Evolutionary conservation across 2,113 vertebrate species (phyloP).

Genomic region (Phalacrocorax pelagicus): DNA sequence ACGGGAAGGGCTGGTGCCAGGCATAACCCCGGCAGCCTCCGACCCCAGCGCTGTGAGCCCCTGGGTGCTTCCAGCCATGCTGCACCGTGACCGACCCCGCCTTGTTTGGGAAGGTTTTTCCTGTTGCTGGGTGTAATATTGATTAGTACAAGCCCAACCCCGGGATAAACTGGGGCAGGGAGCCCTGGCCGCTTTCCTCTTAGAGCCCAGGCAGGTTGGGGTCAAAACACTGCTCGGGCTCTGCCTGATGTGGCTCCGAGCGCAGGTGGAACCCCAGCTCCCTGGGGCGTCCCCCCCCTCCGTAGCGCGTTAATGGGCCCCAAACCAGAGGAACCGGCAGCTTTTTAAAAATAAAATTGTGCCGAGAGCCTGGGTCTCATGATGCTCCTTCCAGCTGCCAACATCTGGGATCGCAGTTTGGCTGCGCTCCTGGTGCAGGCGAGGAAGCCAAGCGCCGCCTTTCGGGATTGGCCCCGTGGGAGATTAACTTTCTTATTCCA

Average conservation of each 20-base stretch:
- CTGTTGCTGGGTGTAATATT: not conserved
- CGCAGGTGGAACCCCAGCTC: not conserved
- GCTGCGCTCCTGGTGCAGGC: constrained; percentile 3
- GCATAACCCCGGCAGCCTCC: not conserved
- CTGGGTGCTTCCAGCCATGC: not conserved
- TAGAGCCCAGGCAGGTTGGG: not conserved
- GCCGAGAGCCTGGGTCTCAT: not conserved
- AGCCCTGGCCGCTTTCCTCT: not conserved
- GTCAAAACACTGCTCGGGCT: accelerated
- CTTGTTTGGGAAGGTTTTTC: not conserved
- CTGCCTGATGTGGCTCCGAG: not conserved
- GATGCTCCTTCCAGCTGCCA: constrained; percentile 49
- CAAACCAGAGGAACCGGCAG: constrained; percentile 41
- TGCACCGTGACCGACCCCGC: accelerated
- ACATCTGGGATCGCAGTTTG: constrained; percentile 60
- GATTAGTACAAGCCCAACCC: not conserved
- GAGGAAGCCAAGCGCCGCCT: constrained; percentile 49
- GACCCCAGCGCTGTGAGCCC: not conserved
- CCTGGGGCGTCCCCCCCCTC: not conserved
- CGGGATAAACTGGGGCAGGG: not conserved
- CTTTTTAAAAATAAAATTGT: not conserved
- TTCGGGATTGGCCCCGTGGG: not conserved
- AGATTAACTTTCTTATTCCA: constrained; percentile 62
- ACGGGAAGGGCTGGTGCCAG: not conserved
- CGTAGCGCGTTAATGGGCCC: not conserved